Conservation (phyloP, 1,140 invertebrate genomes). For the Papilio polyxenes region DNA sequence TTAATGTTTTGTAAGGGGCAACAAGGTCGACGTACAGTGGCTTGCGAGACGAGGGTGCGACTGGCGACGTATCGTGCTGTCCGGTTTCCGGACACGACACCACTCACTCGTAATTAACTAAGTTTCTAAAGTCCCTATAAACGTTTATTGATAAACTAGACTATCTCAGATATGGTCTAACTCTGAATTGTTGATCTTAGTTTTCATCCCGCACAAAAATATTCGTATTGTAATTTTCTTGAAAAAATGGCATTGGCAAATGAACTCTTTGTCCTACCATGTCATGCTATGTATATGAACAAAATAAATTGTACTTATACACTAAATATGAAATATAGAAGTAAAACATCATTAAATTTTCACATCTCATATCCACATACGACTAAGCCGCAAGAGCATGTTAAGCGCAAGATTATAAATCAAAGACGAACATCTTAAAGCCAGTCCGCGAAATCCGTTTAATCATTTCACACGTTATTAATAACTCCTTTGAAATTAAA, state of each 20-base stretch:
- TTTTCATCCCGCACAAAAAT: background rate
- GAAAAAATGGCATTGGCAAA: background rate
- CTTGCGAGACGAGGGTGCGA: slow-evolving; percentile 70
- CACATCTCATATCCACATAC: slow-evolving; percentile 43
- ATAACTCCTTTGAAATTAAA: slow-evolving; percentile 79
- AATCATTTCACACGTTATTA: slow-evolving; percentile 78
- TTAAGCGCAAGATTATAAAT: slow-evolving; percentile 68
- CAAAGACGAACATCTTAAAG: slow-evolving; percentile 66
- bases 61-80: slow-evolving; percentile 67
- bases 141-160: slow-evolving; percentile 47
- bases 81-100: slow-evolving; percentile 74
- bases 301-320: background rate
- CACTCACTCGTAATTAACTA: slow-evolving; percentile 71
- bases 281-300: background rate
- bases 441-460: slow-evolving; percentile 74
- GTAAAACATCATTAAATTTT: slow-evolving; percentile 44
- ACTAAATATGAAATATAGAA: slow-evolving; percentile 1
- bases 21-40: slow-evolving; percentile 54
- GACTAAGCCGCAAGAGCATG: slow-evolving; percentile 54
- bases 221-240: background rate
- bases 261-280: too few species aligned
- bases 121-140: slow-evolving; percentile 53
- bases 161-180: background rate
- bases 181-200: background rate
- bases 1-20: slow-evolving; percentile 40